phyloP scores from a whole-genome alignment of 2,797 vertebrate genomes.

The Mico argentatus region DNA sequence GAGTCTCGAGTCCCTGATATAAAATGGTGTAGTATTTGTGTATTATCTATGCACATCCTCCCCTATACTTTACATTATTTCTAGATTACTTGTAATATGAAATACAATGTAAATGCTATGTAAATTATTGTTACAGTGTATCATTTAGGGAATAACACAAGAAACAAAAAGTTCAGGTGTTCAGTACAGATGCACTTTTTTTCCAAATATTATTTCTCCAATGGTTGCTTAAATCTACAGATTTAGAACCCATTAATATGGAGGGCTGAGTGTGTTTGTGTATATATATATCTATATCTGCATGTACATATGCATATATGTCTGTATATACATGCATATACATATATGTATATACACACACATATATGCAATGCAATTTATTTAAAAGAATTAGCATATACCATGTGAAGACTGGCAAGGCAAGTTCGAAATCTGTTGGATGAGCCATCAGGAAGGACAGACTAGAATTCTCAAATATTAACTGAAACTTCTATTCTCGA shows the following conservation, averaged over 20 bases:
- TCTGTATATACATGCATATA: not conserved
- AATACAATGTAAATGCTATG: not conserved
- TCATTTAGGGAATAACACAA: not conserved
- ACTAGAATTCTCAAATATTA: not conserved
- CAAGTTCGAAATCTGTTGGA: not conserved
- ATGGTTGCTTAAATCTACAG: not conserved
- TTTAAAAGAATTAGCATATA: not conserved
- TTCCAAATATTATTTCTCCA: not conserved
- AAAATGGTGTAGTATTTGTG: not conserved
- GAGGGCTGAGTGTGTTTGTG: not conserved
- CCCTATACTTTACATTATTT: not conserved
- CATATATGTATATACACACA: not conserved
- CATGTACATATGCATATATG: not conserved
- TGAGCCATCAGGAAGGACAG: not conserved
- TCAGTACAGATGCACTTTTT: not conserved
- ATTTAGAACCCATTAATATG: not conserved
- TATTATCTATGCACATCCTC: not conserved
- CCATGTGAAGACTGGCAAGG: not conserved
- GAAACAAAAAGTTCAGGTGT: not conserved
- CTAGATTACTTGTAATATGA: not conserved
- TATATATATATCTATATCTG: not conserved
- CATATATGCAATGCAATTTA: not conserved
- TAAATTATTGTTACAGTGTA: not conserved
- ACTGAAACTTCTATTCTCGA: not conserved
- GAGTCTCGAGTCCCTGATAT: not conserved